A percentile compares a stretch with the other conserved stretches of the same genome.
phyloP scores from a whole-genome alignment of 2,797 vertebrate species.

The Gambelia wislizenii region DNA sequence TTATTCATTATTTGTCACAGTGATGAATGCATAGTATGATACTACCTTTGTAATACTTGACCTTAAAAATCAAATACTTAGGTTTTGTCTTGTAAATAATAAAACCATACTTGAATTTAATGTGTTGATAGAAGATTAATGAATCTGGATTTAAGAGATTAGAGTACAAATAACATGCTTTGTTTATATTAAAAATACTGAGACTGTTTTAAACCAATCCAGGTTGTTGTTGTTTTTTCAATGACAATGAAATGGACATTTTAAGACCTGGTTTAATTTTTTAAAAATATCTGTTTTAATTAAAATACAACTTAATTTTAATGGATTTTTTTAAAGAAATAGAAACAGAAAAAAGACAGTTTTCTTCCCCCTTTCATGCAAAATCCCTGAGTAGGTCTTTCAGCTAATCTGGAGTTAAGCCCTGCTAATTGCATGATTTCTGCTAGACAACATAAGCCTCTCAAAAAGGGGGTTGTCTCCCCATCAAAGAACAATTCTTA shows the following conservation, averaged over 20 bases:
- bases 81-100: background rate
- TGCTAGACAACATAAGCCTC: constrained; percentile 42
- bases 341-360: background rate
- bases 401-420: constrained; percentile 63
- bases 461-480: constrained; percentile 23
- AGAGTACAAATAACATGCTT: background rate
- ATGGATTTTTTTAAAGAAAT: background rate
- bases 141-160: background rate
- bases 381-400: constrained; percentile 58
- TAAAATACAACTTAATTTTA: background rate
- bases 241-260: background rate
- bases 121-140: background rate
- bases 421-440: constrained; percentile 69
- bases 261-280: background rate
- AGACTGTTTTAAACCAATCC: background rate
- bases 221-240: background rate
- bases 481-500: constrained; percentile 16
- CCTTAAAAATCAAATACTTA: background rate
- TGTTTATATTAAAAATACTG: background rate
- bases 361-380: constrained; percentile 56
- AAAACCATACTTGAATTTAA: background rate
- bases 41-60: background rate
- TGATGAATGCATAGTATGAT: background rate
- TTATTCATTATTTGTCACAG: background rate
- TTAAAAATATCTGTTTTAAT: background rate